These are phyloP conservation scores for Heterocephalus glaber DNA, from an alignment of 2,113 vertebrate genomes.

Conservation along the genomic window DNA sequence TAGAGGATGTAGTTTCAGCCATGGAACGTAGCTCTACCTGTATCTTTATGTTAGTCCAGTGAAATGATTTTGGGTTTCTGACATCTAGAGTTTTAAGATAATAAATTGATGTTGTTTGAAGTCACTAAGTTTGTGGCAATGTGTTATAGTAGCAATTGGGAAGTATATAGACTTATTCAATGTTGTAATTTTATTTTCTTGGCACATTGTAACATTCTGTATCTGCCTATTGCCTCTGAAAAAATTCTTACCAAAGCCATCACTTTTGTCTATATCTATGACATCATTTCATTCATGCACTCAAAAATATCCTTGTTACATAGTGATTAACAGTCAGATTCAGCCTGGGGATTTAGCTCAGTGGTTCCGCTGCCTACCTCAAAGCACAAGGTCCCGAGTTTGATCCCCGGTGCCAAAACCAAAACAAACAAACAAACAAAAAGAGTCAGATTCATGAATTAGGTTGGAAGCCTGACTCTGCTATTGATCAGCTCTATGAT, in stretches of 20 bases:
- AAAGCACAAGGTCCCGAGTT: no score
- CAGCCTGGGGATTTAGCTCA: no score
- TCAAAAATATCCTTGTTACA: neutral
- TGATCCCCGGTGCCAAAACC: no score
- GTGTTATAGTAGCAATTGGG: neutral
- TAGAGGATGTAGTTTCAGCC: neutral
- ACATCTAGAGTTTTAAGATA: neutral
- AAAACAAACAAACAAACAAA: no score
- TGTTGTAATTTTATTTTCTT: slow-evolving; percentile 19
- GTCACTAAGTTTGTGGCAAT: neutral
- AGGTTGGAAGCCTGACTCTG: neutral
- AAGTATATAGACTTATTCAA: neutral
- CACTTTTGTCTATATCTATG: neutral
- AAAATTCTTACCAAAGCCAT: slow-evolving; percentile 1
- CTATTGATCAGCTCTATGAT: slow-evolving; percentile 1
- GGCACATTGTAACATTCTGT: neutral
- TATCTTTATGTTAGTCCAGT: neutral
- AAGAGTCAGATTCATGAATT: neutral
- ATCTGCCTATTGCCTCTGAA: neutral
- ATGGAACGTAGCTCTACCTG: neutral
- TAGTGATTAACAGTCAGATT: neutral
- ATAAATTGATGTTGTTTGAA: neutral
- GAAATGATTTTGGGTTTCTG: neutral
- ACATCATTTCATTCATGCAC: neutral
- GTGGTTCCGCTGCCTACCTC: no score